Evolutionary conservation across 2,113 vertebrate genomes (phyloP).

Genomic region (Plecotus auritus): DNA sequence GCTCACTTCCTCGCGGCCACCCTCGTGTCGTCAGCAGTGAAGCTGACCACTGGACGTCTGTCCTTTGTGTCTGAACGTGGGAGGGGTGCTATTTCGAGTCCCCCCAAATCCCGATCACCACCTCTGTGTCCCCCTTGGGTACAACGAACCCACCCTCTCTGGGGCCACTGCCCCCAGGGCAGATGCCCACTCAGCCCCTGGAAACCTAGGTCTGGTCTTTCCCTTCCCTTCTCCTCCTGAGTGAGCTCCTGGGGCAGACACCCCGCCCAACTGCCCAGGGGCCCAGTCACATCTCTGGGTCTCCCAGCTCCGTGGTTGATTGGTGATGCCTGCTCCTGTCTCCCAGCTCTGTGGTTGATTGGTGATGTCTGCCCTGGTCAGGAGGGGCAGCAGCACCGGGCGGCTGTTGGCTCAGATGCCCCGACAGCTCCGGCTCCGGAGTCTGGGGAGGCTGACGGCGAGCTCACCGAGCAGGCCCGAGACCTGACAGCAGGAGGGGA

Average conservation of each 20-base stretch:
- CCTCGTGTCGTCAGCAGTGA: background rate
- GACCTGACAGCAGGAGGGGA: no score
- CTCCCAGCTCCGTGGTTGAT: no score
- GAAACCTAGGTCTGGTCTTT: background rate
- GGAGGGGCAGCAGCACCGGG: accelerated
- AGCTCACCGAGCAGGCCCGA: no score
- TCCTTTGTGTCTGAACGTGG: background rate
- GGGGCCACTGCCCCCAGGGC: no score
- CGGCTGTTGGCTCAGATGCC: background rate
- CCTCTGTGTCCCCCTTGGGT: background rate
- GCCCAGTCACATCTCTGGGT: no score
- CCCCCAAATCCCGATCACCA: background rate
- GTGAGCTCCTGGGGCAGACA: background rate
- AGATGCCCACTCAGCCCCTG: background rate
- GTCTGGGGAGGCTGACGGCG: no score
- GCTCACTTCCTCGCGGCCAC: accelerated
- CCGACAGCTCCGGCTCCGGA: no score
- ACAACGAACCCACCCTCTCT: background rate
- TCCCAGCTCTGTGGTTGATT: no score
- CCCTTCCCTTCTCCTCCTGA: background rate
- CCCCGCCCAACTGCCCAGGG: background rate
- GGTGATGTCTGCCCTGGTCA: background rate
- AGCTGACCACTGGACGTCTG: background rate
- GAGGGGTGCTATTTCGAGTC: background rate
- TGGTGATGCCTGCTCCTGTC: no score